A percentile compares a stretch with the other conserved stretches of the same genome.
Evolutionary conservation across 2,797 vertebrate genomes (phyloP).

Genomic region (Onychomys torridus): DNA sequence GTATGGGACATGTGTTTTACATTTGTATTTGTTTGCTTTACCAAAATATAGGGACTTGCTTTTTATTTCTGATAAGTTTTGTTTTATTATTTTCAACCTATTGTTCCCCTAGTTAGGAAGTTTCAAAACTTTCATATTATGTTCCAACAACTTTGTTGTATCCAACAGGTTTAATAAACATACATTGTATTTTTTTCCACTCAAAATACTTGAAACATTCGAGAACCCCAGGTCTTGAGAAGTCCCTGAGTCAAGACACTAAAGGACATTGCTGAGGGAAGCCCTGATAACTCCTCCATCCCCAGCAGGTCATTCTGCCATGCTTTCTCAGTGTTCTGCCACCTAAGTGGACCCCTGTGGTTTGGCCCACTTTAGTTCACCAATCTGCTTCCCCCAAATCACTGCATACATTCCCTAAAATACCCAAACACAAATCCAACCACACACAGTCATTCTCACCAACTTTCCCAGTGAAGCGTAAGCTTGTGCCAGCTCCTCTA

Average conservation of each 20-base stretch:
- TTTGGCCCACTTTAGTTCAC: not conserved
- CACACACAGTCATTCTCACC: not conserved
- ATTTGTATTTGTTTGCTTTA: not conserved
- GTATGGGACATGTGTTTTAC: not conserved
- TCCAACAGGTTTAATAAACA: not conserved
- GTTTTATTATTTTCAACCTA: not conserved
- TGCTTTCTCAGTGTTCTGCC: not conserved
- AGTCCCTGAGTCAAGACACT: not conserved
- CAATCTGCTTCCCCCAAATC: not conserved
- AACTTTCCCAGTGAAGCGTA: not conserved
- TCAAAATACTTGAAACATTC: slow-evolving; percentile 21
- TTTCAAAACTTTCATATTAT: not conserved
- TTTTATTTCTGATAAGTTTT: slow-evolving; percentile 48
- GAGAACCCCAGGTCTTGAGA: not conserved
- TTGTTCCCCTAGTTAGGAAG: not conserved
- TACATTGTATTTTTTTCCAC: not conserved
- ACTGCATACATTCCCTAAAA: not conserved
- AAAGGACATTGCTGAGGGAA: not conserved
- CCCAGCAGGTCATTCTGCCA: not conserved
- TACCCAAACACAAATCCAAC: not conserved
- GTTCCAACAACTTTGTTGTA: not conserved
- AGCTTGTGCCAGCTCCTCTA: not conserved
- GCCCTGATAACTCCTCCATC: not conserved
- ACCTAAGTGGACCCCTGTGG: not conserved
- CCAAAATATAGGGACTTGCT: not conserved